Evolutionary conservation across 2,797 vertebrate genomes (phyloP), one percentile per base, ranked within the genome.

Genomic region (Amblyopsis hoosieri): DNA sequence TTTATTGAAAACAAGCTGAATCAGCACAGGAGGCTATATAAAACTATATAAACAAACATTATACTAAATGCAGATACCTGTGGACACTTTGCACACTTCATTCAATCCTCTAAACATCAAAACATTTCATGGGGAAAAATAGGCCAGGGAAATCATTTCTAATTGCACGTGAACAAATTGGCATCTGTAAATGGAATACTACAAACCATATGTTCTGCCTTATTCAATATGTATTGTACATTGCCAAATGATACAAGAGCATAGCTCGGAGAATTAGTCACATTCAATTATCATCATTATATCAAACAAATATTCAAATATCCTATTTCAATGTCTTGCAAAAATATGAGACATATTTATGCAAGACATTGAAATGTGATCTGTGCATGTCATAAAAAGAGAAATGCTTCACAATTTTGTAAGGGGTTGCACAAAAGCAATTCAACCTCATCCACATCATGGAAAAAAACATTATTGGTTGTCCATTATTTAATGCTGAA

Each of bases 391-490:
- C 60, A 53, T 56, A 72, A 74, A 69, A 13, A 59, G 59, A 69
- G 53, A 68, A 71, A 82, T 63, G 71, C 62, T 66, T 83, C 68
- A 78, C 68, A 79, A 75, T 81, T 75, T 70, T 66, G 83, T 84
- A 85, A 89, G 85, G 87, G 88, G 87, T 89, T 87, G 85, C 77
- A 82, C 81, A 79, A 86, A 86, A 81, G 88, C 87, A 87, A 85
- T 85, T 88, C 81, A 76, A 64, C 70, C 75, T 64, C 70, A 75
- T 60, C 69, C 57, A 13, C 55, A 11, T 56, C 65, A 69, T 62
- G 62, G 81, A 75, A 71, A 46, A 74, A 64, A 72, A 67, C 42
- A 12, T 37, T 65, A 63, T 49, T 45, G 49, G 54, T 58, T 69
- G 62, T 47, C 51, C 63, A 60, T 60, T 5, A 66, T 62, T 69